A percentile compares a stretch with the other conserved stretches of the same genome.
These are phyloP conservation scores for Lepus americanus DNA, from an alignment of 2,113 vertebrate species.

Conservation along the genomic window DNA sequence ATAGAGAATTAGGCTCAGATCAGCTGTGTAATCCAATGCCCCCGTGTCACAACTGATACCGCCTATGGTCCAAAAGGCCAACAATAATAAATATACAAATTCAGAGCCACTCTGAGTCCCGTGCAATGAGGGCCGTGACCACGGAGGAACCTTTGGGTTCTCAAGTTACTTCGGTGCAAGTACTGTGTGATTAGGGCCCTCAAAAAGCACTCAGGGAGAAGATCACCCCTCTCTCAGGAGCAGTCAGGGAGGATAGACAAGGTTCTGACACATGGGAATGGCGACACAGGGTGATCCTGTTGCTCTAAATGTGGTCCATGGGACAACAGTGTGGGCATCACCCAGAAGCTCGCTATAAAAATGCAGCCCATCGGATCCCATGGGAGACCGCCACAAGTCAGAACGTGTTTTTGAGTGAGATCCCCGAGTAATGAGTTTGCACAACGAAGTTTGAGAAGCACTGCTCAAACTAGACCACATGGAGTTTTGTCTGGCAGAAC, in stretches of 20 bases:
- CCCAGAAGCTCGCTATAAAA: not conserved
- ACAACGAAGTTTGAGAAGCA: not conserved
- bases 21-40: rapidly evolving
- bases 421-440: not conserved
- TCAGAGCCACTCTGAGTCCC: not conserved
- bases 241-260: not conserved
- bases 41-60: too few species aligned
- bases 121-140: too few species aligned
- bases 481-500: not conserved
- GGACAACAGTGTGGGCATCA: not conserved
- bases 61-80: not conserved
- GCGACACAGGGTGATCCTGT: not conserved
- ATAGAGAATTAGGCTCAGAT: not conserved
- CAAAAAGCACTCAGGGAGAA: not conserved
- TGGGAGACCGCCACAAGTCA: not conserved
- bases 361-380: not conserved
- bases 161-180: not conserved
- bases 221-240: not conserved
- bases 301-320: too few species aligned
- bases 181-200: rapidly evolving
- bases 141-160: not conserved
- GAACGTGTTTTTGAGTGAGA: not conserved
- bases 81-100: not conserved
- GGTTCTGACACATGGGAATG: rapidly evolving
- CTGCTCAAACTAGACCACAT: rapidly evolving